These are phyloP conservation scores for Todiramphus chloris DNA, from an alignment of 2,113 vertebrate genomes.

Conservation along the genomic window DNA sequence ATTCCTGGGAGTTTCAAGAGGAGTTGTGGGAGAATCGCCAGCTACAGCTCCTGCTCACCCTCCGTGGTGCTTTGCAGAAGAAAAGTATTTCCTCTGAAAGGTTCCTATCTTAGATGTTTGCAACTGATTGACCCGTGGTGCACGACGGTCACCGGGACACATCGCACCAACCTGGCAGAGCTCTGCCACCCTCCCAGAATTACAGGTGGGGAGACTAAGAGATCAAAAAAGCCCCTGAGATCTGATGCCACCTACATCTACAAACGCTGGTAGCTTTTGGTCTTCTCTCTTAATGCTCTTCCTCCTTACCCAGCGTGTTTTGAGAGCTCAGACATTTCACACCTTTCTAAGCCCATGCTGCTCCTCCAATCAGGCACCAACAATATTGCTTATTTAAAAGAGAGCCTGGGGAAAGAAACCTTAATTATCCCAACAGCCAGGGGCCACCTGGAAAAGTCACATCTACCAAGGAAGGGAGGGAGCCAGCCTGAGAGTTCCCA, in stretches of 20 bases:
- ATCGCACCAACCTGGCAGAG: rapidly evolving
- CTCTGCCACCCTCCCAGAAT: neutral
- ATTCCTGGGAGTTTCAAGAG: neutral
- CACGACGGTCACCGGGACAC: neutral
- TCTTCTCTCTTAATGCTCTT: neutral
- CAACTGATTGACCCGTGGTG: no score
- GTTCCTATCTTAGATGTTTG: neutral
- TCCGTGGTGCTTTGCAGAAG: neutral
- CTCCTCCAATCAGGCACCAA: neutral
- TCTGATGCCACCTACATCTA: neutral
- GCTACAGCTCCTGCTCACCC: neutral
- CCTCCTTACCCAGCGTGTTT: neutral
- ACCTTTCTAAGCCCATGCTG: neutral
- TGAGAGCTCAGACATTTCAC: neutral
- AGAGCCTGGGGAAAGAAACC: neutral
- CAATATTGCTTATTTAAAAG: neutral
- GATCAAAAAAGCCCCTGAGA: neutral
- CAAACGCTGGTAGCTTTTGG: neutral
- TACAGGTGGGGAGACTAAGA: neutral
- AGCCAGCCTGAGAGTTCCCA: neutral
- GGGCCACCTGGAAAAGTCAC: neutral
- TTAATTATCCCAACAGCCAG: neutral
- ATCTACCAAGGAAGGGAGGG: neutral
- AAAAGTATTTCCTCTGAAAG: neutral
- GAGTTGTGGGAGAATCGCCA: neutral